Evolutionary conservation across 2,888 invertebrate species (phyloP), one percentile per base, ranked within the genome.

Genomic region (Thymelicus sylvestris): DNA sequence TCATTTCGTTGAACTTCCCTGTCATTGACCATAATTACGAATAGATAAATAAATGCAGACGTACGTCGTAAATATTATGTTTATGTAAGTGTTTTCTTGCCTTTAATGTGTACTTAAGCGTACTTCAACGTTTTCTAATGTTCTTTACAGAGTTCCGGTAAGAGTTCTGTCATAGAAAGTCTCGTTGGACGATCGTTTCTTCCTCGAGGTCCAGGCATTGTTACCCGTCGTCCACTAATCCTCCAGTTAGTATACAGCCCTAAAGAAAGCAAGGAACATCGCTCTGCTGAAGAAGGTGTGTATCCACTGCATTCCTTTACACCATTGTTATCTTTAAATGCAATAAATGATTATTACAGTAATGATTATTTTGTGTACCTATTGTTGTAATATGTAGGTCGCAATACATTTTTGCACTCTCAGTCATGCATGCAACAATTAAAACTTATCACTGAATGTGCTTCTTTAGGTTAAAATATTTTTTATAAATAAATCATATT

Each of bases 91-190:
- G 19, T 24, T 44, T 24, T 24, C 7, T 1, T 57, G 24, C 44
- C 39, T 60, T 13, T 31, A 7, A 7, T 48, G 13, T n/a, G 8
- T 38, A 48, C 7, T n/a, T 47, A 31, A 19, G n/a, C 8, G 12
- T 38, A n/a, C 47, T 15, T 52, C 15, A 6, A 39, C 12, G 15
- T n/a, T 74, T 57, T 38, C 74, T 72, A 7, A 39, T 12, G 12
- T n/a, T 74, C 59, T 38, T 75, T 72, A 74, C 92, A 99, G 98
- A 99, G 99, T 93, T 98, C 99, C 61, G 99, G 99, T 64, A 99
- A 99, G 94, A 99, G 99, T 94, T 99, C 99, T 39, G 99, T 99
- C 15, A 96, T 99, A 78, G 99, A 99, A 92, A 98, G 98, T 88
- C 94, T 99, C 61, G 99, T 99, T 7, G 99, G 99, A 0, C 96